phyloP scores from a whole-genome alignment of 2,888 invertebrate genomes.

The Emmelina monodactyla region DNA sequence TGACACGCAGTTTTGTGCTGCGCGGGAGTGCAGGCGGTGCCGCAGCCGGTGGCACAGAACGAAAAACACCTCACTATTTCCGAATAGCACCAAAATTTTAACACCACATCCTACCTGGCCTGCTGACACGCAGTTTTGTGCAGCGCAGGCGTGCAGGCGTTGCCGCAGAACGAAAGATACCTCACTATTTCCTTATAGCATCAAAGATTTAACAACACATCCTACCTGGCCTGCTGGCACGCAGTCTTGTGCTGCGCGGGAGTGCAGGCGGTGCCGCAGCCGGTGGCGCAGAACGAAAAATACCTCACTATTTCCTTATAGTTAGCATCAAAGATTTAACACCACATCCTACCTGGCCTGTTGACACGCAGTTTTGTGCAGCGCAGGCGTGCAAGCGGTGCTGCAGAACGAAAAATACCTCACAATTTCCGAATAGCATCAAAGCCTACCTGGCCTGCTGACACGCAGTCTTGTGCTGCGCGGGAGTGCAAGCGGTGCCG shows the following conservation, averaged over 20 bases:
- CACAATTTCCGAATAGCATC: no score
- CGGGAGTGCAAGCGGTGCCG: constrained; percentile 80
- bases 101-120: no score
- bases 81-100: no score
- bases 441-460: constrained; percentile 67
- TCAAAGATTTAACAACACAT: no score
- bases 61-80: no score
- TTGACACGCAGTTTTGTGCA: constrained; percentile 78
- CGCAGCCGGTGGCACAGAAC: constrained; percentile 88
- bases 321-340: no score
- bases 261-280: constrained; percentile 85
- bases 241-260: constrained; percentile 76
- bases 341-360: constrained; percentile 69
- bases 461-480: constrained; percentile 77
- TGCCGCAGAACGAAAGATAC: no score
- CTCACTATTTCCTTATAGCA: no score
- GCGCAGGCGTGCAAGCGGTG: constrained; percentile 78
- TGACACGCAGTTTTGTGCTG: constrained; percentile 79
- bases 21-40: constrained; percentile 80
- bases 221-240: constrained; percentile 71
- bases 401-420: no score
- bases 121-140: constrained; percentile 81
- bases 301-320: no score
- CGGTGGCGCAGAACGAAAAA: constrained; percentile 87
- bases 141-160: constrained; percentile 77